Conservation (phyloP, 2,888 invertebrate species). For the Andrena bicolor region DNA sequence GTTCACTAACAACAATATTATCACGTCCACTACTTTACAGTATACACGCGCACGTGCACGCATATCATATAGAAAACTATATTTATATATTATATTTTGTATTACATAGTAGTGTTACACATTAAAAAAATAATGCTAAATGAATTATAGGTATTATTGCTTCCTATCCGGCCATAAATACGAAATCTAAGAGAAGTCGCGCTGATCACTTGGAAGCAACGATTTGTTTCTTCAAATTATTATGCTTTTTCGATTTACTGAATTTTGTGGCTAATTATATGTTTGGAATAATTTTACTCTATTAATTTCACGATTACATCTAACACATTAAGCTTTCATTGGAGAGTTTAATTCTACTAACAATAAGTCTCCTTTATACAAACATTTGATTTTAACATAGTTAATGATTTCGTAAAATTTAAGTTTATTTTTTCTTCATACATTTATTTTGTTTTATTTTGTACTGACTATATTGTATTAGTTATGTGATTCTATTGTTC, state of each 20-base stretch:
- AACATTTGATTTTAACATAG: not conserved
- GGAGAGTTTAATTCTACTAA: not conserved
- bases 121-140: conserved; percentile 37
- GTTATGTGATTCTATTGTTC: not conserved
- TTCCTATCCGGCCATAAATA: conserved; percentile 67
- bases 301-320: not conserved
- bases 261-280: too few relatives aligned
- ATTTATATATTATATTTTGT: conserved; percentile 65
- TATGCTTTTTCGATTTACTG: too few relatives aligned
- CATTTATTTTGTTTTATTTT: not conserved
- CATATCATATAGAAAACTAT: conserved; percentile 40
- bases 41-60: not conserved
- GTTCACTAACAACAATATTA: conserved; percentile 34
- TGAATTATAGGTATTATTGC: conserved; percentile 70
- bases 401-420: not conserved
- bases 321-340: not conserved
- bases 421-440: not conserved
- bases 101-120: conserved; percentile 59
- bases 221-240: conserved; percentile 17
- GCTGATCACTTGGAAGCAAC: conserved; percentile 35
- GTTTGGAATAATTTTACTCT: not conserved
- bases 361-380: not conserved
- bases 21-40: conserved; percentile 45
- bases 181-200: conserved; percentile 50
- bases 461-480: not conserved